Evolutionary conservation across 2,888 invertebrate species (phyloP), one percentile per base, ranked within the genome.

Genomic region (Cacoxenus indagator): DNA sequence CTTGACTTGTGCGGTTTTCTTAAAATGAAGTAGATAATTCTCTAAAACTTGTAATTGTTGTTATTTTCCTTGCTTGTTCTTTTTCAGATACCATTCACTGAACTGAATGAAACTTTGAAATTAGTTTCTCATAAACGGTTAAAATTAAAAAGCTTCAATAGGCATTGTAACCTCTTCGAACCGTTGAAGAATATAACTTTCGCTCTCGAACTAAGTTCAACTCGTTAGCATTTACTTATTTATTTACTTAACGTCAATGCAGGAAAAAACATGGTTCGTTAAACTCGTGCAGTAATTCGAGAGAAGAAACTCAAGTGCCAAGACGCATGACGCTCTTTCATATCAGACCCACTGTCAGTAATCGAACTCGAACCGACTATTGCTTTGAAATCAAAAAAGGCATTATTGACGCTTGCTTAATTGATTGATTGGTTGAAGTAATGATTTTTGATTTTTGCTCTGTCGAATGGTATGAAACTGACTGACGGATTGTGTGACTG

Each of bases 341-440:
- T 77, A 72, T 67, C 57, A 54, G 57, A 71, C 70, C 72, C 77
- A 78, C 77, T 79, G 81, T 75, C 64, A 67, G 64, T 31, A 73
- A 69, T 68, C 71, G 64, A 73, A 51, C 57, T 45, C 48, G 65
- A 57, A 29, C 51, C 66, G 55, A 71, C 45, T 68, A 64, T 62
- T 14, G 59, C 67, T 61, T 59, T 24, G 64, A 54, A 55, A 57
- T 37, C 26, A 55, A 67, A 69, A 43, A 51, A 65, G 66, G 55
- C 61, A 65, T 65, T 64, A 64, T 82, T 77, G 71, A 67, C 64
- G 64, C 59, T 68, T 81, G 83, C n/a, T n/a, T n/a, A n/a, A 83
- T 83, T 81, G 81, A 81, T 81, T 82, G 81, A 81, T 83, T 80
- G 78, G 76, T 78, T 79, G 73, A 75, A 79, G 80, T 77, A 79